phyloP scores from a whole-genome alignment of 2,113 vertebrate species.

The Xiphophorus couchianus region DNA sequence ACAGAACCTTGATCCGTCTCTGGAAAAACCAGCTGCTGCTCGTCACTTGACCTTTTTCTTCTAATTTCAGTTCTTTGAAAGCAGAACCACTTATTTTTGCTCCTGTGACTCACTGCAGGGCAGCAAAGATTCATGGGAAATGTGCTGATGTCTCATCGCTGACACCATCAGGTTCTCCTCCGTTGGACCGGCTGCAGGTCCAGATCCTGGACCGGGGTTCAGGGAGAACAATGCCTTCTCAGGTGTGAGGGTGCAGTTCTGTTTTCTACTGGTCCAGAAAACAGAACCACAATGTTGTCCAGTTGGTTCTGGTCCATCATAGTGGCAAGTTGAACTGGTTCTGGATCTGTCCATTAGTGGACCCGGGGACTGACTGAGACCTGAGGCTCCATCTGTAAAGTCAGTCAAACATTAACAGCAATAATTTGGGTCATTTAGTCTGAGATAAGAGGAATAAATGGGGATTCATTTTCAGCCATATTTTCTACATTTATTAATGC shows the following conservation, averaged over 20 bases:
- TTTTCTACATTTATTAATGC: too few relatives aligned
- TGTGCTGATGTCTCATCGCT: not conserved
- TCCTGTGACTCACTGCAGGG: conserved; percentile 16
- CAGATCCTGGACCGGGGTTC: not conserved
- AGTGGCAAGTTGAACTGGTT: too few relatives aligned
- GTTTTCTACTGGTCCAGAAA: too few relatives aligned
- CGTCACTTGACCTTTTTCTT: conserved; percentile 14
- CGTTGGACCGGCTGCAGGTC: not conserved
- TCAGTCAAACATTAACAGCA: too few relatives aligned
- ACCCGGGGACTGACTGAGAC: too few relatives aligned
- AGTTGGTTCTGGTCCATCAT: too few relatives aligned
- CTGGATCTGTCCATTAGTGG: too few relatives aligned
- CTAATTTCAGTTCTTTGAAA: conserved; percentile 27
- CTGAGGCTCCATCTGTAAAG: too few relatives aligned
- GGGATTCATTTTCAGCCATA: too few relatives aligned
- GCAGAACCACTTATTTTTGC: not conserved
- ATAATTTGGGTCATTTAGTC: too few relatives aligned
- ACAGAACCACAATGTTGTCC: too few relatives aligned
- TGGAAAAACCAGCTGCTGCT: not conserved
- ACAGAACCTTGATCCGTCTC: not conserved
- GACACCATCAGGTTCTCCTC: not conserved
- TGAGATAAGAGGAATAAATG: too few relatives aligned
- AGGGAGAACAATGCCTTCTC: not conserved
- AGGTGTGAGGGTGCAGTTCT: not conserved
- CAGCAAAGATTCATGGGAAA: conserved; percentile 23